These are phyloP conservation scores for Papilio protenor DNA, from an alignment of 2,888 invertebrate genomes.

Conservation along the genomic window DNA sequence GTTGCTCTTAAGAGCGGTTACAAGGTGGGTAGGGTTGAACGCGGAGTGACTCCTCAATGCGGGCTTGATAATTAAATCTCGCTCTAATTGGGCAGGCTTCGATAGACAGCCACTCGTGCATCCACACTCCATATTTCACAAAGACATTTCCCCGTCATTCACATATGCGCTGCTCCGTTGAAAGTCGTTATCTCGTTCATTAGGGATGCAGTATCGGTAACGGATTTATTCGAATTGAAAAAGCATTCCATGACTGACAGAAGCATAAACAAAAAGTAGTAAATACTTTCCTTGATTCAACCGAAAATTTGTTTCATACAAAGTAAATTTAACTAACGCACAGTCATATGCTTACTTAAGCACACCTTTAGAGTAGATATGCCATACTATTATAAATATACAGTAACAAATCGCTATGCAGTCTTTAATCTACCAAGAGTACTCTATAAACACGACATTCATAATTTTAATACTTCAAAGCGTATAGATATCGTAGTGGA, in stretches of 20 bases:
- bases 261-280: neutral
- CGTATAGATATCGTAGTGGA: conserved; percentile 1
- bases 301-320: neutral
- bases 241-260: neutral
- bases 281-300: neutral
- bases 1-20: conserved; percentile 32
- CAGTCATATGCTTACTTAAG: too few relatives aligned
- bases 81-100: conserved; percentile 59
- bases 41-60: conserved; percentile 51
- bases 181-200: conserved; percentile 40
- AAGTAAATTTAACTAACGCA: too few relatives aligned
- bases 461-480: conserved; percentile 21
- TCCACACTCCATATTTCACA: conserved; percentile 46
- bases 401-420: neutral
- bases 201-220: conserved; percentile 34
- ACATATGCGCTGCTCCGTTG: conserved; percentile 42
- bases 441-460: neutral
- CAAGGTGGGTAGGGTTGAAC: conserved; percentile 40
- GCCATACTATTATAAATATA: neutral
- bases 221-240: neutral
- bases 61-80: conserved; percentile 65
- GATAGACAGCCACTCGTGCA: conserved; percentile 48
- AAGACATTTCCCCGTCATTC: conserved; percentile 46
- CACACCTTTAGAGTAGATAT: too few relatives aligned
- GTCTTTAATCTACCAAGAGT: neutral